Base-by-base conservation (phyloP, 2,888 invertebrate species). In the Pycnomerus fuliginosus region DNA sequence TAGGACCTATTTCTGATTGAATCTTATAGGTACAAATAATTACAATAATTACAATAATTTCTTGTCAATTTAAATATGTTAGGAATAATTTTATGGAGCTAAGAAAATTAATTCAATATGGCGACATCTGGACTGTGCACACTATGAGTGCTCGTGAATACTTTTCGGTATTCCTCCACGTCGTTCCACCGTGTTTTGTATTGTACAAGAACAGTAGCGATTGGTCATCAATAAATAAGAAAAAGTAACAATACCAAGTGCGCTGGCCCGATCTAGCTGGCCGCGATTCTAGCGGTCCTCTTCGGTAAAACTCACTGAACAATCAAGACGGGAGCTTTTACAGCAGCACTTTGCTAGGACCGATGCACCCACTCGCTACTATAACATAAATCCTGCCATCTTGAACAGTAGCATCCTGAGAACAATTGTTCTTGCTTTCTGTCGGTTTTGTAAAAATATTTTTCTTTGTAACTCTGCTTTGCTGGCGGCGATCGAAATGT, bases 381-480 rank as follows among this genome's bases (percentile, higher is more conserved):
- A 59, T 65, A 63, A 65, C 67, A 69, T 70, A 70, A 70, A 70
- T 70, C 65, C 62, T 47, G 29, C 30, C 64, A 60, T 53, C 57
- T 59, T 60, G 67, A 69, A 70, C 70, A 65, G 70, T 70, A 70
- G 70, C 69, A 68, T 69, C 69, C 57, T 58, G 65, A 67, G 67
- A 69, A 70, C 70, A 70, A 70, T 70, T 70, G 70, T 70, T 69
- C 68, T 67, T 67, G 68, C 65, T 67, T 69, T 66, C 64, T 65
- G 68, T 69, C 69, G 65, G 66, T 69, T 67, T 67, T 61, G 65
- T 67, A 66, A 63, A 65, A 65, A 66, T 65, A 65, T 65, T 66
- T 61, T 60, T 30, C 33, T 43, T 39, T 16, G 11, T 40, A n/a
- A n/a, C n/a, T n/a, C n/a, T n/a, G n/a, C n/a, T n/a, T n/a, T n/a